Base-by-base conservation (phyloP, 1,140 invertebrate genomes). In the Rhizoglyphus robini region DNA sequence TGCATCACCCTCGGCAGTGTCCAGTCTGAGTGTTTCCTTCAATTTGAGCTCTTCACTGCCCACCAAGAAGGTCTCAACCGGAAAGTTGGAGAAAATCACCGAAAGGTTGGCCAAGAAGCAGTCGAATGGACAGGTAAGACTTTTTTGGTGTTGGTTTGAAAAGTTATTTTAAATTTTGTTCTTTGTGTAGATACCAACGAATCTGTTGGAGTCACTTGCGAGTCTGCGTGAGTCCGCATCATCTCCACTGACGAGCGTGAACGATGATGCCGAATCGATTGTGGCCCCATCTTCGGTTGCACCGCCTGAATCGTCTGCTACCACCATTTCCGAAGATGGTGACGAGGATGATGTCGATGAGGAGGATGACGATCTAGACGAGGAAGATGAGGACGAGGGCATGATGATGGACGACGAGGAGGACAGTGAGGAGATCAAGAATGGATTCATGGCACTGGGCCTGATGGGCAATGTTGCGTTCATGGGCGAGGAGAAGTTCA, bases 401-500 rank as follows among this genome's bases (percentile, higher is more conserved):
- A 58, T 58, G 3, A 27, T 4, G 5, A 23, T n/a, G 11, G 27
- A 32, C 2, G 58, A 60, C 15, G 58, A 60, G 23, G 58, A 60
- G 3, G 58, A 60, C 4, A 23, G 23, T 32, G 57, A 59, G 13
- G 58, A 34, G 15, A 60, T 60, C 8, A 29, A 60, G 27, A 60
- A 60, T 46, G 58, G 58, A 3, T 32, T 60, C 3, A 18, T 15
- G 15, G 58, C 58, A 46, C 29, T 60, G n/a, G 58, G 58, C 58
- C 30, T 60, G 27, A 60, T 60, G 58, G 58, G 58, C 27, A 60
- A 60, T 46, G 58, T 60, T 46, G 58, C 58, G 23, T 60, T 29
- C 30, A 60, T 60, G 58, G 57, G 30, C 27, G 58, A 64, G n/a
- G 63, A 64, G 5, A 1, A 11, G 3, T 64, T 49, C n/a, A 49